Conservation (phyloP, 2,888 invertebrate genomes). For the Dolomedes plantarius region DNA sequence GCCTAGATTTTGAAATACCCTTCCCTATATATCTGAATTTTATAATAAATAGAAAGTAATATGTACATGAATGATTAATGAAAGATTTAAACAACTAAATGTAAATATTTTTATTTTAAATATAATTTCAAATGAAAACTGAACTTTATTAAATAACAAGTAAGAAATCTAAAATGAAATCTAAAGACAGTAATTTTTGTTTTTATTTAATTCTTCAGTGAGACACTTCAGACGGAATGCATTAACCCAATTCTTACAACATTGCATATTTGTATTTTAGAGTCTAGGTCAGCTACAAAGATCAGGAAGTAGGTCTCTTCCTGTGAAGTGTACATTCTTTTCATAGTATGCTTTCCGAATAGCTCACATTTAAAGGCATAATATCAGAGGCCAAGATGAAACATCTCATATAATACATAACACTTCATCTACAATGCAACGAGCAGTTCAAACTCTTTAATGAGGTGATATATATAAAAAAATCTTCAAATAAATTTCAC, state of each 20-base stretch:
- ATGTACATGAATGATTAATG: no score
- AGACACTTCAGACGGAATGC: constrained; percentile 69
- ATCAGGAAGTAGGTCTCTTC: constrained; percentile 24
- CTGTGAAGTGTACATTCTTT: constrained; percentile 17
- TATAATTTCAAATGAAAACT: neutral
- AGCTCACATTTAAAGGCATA: constrained; percentile 57
- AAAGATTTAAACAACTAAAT: neutral
- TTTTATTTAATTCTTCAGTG: constrained; percentile 56
- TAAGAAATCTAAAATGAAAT: neutral
- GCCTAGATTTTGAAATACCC: no score
- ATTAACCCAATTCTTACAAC: constrained; percentile 69
- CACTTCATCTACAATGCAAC: constrained; percentile 60
- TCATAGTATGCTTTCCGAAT: constrained; percentile 23
- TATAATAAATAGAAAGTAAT: no score
- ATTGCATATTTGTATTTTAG: constrained; percentile 61
- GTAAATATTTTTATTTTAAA: constrained; percentile 2
- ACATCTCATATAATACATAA: constrained; percentile 62
- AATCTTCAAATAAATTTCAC: constrained; percentile 17
- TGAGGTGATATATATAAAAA: constrained; percentile 40
- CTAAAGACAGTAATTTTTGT: neutral
- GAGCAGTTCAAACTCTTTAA: constrained; percentile 38
- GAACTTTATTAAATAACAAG: neutral
- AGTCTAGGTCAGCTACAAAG: constrained; percentile 64
- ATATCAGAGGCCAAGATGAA: constrained; percentile 59
- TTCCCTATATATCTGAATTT: no score